A percentile compares a stretch with the other conserved stretches of the same genome.
Evolutionary conservation across 2,888 invertebrate genomes (phyloP).

Genomic region (Cephalotes varians): DNA sequence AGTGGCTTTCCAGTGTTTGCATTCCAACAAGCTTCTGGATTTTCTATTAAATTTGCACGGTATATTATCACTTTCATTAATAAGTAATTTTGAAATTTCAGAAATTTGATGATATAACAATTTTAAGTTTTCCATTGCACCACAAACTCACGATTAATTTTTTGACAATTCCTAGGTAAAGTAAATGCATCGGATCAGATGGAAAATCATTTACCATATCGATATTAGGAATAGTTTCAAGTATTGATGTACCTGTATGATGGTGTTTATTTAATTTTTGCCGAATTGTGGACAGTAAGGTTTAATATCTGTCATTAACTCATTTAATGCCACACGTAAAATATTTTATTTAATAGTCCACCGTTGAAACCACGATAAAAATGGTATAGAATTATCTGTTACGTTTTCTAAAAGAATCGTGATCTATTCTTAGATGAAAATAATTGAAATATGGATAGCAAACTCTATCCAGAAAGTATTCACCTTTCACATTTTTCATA

Average conservation of each 20-base stretch:
- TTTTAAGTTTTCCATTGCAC: conserved; percentile 45
- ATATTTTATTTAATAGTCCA: too few relatives aligned
- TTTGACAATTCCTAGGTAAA: conserved; percentile 53
- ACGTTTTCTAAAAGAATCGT: too few relatives aligned
- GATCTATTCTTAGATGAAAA: too few relatives aligned
- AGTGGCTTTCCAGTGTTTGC: not conserved
- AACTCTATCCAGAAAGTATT: too few relatives aligned
- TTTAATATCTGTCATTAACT: too few relatives aligned
- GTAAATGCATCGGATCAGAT: conserved; percentile 15
- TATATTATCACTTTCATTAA: not conserved
- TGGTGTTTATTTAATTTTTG: too few relatives aligned
- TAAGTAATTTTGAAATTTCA: not conserved
- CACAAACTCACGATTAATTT: conserved; percentile 32
- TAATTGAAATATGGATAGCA: too few relatives aligned
- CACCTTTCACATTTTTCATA: too few relatives aligned
- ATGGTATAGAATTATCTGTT: too few relatives aligned
- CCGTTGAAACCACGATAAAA: too few relatives aligned
- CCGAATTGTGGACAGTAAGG: too few relatives aligned
- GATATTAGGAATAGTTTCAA: conserved; percentile 54
- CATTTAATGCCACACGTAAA: too few relatives aligned
- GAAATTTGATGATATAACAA: conserved; percentile 25
- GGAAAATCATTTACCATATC: conserved; percentile 54
- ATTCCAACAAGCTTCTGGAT: not conserved
- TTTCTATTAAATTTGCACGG: conserved; percentile 1
- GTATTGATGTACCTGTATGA: conserved; percentile 44